A percentile compares a stretch with the other conserved stretches of the same genome.
These are phyloP conservation scores for Sipha maydis DNA, from an alignment of 2,888 invertebrate genomes.

Conservation along the genomic window DNA sequence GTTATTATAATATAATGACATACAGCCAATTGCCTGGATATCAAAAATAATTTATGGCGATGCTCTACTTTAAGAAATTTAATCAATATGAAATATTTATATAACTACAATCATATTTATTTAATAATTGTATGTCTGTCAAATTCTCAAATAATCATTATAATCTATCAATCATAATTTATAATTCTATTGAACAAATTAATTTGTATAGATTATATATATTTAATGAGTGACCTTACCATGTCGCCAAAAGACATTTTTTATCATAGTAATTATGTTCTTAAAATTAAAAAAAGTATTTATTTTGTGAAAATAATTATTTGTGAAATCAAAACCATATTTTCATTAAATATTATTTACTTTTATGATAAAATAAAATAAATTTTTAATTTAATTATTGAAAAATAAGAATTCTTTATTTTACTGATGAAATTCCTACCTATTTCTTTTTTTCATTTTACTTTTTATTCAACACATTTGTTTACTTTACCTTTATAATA, in stretches of 20 bases:
- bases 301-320: background rate
- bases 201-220: background rate
- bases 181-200: background rate
- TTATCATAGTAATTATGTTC: background rate
- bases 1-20: slow-evolving; percentile 16
- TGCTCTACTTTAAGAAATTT: slow-evolving; percentile 29
- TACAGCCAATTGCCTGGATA: slow-evolving; percentile 21
- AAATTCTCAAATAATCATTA: no score
- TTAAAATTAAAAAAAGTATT: background rate
- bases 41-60: slow-evolving; percentile 32
- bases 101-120: background rate
- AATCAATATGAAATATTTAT: background rate
- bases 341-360: background rate
- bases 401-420: no score
- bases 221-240: background rate
- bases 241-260: background rate
- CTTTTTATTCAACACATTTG: no score
- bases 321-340: background rate
- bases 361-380: no score
- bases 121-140: no score
- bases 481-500: no score
- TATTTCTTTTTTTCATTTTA: no score
- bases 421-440: no score
- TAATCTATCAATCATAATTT: background rate
- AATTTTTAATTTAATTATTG: no score